Evolutionary conservation across 2,113 vertebrate genomes (phyloP).

Genomic region (Mus spicilegus): DNA sequence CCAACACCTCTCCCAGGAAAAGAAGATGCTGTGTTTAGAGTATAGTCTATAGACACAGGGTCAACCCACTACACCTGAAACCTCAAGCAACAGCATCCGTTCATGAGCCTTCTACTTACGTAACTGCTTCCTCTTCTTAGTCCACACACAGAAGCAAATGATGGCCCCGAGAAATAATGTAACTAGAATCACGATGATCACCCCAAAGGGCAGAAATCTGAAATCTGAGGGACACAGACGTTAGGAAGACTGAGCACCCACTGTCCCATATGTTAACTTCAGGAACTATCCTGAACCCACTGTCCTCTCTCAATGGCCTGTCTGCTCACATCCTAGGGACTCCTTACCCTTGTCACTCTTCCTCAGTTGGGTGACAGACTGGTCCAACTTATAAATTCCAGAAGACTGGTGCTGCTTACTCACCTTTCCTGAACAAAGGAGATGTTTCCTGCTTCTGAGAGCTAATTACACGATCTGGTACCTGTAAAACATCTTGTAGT

Average conservation of each 20-base stretch:
- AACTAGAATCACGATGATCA: background rate
- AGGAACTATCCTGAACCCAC: background rate
- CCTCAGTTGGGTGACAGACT: background rate
- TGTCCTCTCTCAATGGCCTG: background rate
- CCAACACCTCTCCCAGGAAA: background rate
- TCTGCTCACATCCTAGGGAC: background rate
- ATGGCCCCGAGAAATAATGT: background rate
- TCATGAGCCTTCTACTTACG: conserved; percentile 46
- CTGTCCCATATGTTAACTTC: background rate
- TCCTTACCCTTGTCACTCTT: background rate
- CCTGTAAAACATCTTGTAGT: background rate
- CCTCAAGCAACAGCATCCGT: background rate
- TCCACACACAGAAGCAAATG: conserved; percentile 26
- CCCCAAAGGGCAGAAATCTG: rapidly evolving
- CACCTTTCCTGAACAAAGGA: background rate
- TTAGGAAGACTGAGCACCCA: background rate
- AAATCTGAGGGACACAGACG: conserved; percentile 9
- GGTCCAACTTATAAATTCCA: background rate
- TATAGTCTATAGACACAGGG: too few species aligned
- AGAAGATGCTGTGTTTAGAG: background rate
- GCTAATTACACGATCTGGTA: background rate
- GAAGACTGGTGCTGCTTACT: background rate
- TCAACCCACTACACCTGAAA: background rate
- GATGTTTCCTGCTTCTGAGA: too few species aligned
- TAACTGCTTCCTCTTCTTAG: conserved; percentile 41